Percentiles rank a stretch among this genome's conserved stretches.
Conservation (phyloP, 2,888 invertebrate genomes). For the Melikaiella ostensackeni region DNA sequence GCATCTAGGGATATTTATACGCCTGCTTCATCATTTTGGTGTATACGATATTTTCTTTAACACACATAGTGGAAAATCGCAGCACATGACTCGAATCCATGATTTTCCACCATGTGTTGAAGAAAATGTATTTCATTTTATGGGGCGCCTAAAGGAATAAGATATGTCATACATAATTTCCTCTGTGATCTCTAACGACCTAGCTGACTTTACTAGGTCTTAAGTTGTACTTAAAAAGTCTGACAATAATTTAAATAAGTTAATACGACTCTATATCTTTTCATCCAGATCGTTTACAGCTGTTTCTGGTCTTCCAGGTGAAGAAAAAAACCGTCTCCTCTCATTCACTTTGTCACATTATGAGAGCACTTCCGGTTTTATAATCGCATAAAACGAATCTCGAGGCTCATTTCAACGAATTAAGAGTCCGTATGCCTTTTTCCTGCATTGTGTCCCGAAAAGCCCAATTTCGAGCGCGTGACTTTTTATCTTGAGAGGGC, state of each 20-base stretch:
- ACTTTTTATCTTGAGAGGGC: conserved; percentile 31
- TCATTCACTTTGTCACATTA: conserved; percentile 23
- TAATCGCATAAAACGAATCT: conserved; percentile 19
- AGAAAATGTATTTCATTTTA: no score
- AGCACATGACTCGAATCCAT: no score
- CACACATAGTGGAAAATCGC: no score
- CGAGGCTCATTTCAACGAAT: conserved; percentile 23
- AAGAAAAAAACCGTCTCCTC: background rate
- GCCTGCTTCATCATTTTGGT: no score
- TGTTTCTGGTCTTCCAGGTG: conserved; percentile 22
- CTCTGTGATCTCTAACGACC: background rate
- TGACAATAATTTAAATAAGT: background rate
- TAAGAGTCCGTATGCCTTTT: conserved; percentile 29
- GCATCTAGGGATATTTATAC: no score
- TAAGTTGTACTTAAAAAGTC: background rate
- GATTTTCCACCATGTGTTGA: no score
- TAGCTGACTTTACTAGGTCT: background rate
- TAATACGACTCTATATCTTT: conserved; percentile 6
- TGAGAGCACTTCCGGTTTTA: conserved; percentile 30
- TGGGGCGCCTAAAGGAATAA: background rate
- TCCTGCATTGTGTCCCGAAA: conserved; percentile 6
- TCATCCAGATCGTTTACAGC: conserved; percentile 34
- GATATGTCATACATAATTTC: background rate
- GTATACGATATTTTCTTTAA: no score
- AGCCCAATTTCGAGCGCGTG: conserved; percentile 27